A percentile compares a stretch with the other conserved stretches of the same genome.
These are phyloP conservation scores for Origma solitaria DNA, from an alignment of 2,113 vertebrate species.

Conservation along the genomic window DNA sequence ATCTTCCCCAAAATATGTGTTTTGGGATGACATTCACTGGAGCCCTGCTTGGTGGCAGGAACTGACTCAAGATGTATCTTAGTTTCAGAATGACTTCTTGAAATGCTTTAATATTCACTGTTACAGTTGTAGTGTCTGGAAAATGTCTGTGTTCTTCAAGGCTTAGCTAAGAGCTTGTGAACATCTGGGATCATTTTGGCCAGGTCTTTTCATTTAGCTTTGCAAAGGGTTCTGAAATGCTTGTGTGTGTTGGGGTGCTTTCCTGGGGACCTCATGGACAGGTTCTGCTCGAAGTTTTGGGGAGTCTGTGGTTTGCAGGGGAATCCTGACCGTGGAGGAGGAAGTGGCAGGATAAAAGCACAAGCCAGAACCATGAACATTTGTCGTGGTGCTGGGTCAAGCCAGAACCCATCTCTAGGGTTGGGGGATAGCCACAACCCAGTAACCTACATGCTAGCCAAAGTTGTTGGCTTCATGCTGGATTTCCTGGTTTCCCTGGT, in stretches of 20 bases:
- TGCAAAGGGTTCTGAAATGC: neutral
- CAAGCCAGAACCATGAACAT: accelerated
- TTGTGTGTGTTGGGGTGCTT: neutral
- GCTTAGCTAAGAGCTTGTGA: neutral
- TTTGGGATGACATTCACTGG: neutral
- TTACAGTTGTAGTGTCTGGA: neutral
- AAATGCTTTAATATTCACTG: neutral
- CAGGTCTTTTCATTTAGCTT: neutral
- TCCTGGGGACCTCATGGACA: neutral
- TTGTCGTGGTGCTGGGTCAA: neutral
- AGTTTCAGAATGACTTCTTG: neutral
- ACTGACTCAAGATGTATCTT: neutral
- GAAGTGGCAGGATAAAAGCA: neutral
- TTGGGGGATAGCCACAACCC: neutral
- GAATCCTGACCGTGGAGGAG: neutral
- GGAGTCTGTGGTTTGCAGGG: neutral
- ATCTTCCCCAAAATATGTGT: neutral
- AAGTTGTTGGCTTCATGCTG: neutral
- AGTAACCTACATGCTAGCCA: accelerated
- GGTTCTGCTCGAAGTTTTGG: neutral
- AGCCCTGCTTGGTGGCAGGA: neutral
- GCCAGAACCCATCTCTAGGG: neutral
- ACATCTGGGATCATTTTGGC: neutral
- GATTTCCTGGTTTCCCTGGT: neutral
- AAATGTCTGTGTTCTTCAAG: neutral